Conservation (phyloP, 2,888 invertebrate species). For the Meteorus cinctellus region DNA sequence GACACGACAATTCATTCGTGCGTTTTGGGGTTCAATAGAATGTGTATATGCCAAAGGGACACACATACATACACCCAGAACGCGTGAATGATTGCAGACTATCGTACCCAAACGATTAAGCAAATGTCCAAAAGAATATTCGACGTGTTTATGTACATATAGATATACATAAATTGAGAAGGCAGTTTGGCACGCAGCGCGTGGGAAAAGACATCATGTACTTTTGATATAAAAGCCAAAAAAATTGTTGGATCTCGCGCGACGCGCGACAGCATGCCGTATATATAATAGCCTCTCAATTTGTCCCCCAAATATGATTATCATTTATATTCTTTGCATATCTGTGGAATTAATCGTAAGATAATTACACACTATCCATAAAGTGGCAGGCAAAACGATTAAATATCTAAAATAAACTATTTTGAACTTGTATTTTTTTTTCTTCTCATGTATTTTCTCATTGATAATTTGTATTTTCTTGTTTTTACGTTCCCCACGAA, state of each 20-base stretch:
- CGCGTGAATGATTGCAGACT: slow-evolving; percentile 8
- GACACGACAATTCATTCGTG: slow-evolving; percentile 23
- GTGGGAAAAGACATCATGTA: slow-evolving; percentile 51
- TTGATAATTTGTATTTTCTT: background rate
- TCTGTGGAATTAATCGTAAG: background rate
- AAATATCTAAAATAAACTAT: background rate
- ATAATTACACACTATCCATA: background rate
- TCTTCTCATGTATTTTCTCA: background rate
- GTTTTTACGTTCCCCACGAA: slow-evolving; percentile 10
- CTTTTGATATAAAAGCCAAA: slow-evolving; percentile 22
- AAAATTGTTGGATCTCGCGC: background rate
- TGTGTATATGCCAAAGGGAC: background rate
- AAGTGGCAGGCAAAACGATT: background rate
- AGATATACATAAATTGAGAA: background rate
- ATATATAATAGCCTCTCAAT: background rate
- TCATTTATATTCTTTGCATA: background rate
- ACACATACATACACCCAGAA: background rate
- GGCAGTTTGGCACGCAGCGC: slow-evolving; percentile 42
- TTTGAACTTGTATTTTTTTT: background rate
- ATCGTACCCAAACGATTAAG: slow-evolving; percentile 16
- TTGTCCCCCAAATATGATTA: background rate
- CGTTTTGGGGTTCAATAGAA: slow-evolving; percentile 4
- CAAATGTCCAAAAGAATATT: slow-evolving; percentile 17
- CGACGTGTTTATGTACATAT: slow-evolving; percentile 32
- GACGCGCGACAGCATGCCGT: background rate